Conservation (phyloP, 2,888 invertebrate species). For the Dioctria linearis region DNA sequence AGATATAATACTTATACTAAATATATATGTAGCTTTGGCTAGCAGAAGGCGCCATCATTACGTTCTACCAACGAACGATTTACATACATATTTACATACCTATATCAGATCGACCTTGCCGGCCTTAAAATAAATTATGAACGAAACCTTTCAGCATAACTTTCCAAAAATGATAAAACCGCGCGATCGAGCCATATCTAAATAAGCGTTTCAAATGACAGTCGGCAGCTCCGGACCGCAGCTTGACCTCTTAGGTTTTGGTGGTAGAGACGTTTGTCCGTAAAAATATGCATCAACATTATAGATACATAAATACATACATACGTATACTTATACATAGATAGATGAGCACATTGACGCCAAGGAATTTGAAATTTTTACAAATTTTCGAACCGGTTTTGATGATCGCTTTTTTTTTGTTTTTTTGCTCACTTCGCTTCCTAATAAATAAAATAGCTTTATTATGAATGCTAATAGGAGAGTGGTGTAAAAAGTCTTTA, state of each 20-base stretch:
- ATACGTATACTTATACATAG: neutral
- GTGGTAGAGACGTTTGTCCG: neutral
- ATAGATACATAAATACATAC: neutral
- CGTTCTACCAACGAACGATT: constrained; percentile 1
- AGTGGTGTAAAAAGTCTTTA: constrained; percentile 23
- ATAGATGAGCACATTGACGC: neutral
- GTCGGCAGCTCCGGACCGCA: neutral
- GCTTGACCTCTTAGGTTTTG: constrained; percentile 22
- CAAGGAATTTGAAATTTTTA: constrained; percentile 32
- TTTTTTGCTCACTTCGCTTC: constrained; percentile 40
- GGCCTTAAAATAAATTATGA: constrained; percentile 30
- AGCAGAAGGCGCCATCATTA: constrained; percentile 1
- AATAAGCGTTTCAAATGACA: constrained; percentile 32
- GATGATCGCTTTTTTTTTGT: constrained; percentile 4
- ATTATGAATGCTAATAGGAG: constrained; percentile 43
- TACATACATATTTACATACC: too few relatives aligned
- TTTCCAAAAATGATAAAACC: constrained; percentile 46
- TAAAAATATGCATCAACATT: neutral
- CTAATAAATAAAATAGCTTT: constrained; percentile 47
- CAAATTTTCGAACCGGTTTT: constrained; percentile 43
- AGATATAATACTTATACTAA: too few relatives aligned
- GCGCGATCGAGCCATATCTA: constrained; percentile 28
- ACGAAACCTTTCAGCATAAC: constrained; percentile 40
- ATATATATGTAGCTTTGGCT: too few relatives aligned
- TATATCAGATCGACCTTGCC: constrained; percentile 27